Base-by-base conservation (phyloP, 2,797 vertebrate genomes). In the Nasua narica region DNA sequence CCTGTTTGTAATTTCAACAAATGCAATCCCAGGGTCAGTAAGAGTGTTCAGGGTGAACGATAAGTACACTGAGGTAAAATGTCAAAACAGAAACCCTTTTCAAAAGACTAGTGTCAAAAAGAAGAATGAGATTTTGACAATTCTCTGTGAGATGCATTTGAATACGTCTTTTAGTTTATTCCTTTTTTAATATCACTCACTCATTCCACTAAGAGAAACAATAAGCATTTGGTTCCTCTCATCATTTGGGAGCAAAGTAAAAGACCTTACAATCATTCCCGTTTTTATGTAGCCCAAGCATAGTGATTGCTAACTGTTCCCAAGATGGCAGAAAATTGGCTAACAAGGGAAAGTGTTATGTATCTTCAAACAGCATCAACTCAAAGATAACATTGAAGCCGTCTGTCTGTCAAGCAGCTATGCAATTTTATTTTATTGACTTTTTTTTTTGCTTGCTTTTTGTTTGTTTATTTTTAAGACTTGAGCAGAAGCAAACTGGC, bases 41-140 rank as follows among this genome's bases (percentile, higher is more conserved):
- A 96, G 56, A 97, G 0, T 58, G 32, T 48, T 90, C 1, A 2
- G 2, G 11, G 4, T 43, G 37, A 87, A 12, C 0, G 21, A 95
- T 90, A 98, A 97, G 96, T 94, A 82, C 85, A 72, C 81, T 97
- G 96, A 97, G 94, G 72, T 0, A 3, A 95, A 95, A 98, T 43
- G 48, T 97, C 93, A 97, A 98, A 98, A 97, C 76, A 98, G 87
- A 98, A 96, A 96, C 94, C 60, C 94, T 95, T 97, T 98, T 97
- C 94, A 93, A 91, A 98, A 82, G 25, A 48, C 65, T 35, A 88
- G 83, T 97, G 72, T 97, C 69, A 97, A 96, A 95, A 95, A 94
- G 95, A 50, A 95, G 89, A 69, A 92, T 88, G n/a, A 65, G 83
- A 94, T 78, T 97, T 65, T 13, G 87, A 92, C 25, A 96, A 90